Evolutionary conservation across 2,797 vertebrate species (phyloP), one percentile per base, ranked within the genome.

Genomic region (Alca torda): DNA sequence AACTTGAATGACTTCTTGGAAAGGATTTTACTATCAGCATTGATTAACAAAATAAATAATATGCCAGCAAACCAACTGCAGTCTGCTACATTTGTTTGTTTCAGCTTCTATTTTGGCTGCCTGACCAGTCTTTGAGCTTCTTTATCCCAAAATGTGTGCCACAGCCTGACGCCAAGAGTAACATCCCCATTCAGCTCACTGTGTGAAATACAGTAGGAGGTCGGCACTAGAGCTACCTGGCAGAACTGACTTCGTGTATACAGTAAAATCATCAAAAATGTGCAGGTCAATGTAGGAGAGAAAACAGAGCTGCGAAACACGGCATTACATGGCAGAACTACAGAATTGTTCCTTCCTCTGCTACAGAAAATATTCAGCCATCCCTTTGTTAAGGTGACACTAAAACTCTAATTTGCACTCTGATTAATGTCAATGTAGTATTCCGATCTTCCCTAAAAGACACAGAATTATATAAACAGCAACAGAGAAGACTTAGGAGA

Each of bases 41-140:
- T 85, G 87, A 94, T 95, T 95, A 90, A 92, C 43, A 92, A 96
- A 97, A 97, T 91, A 95, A 97, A 91, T 84, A 90, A 72, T 67
- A 78, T 75, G 51, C 77, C 73, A 92, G 46, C 87, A 96, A 89
- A 78, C 63, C 88, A 86, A 78, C 63, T 75, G 73, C 63, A 80
- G 43, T 76, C 83, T 81, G 86, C 63, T 86, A 9, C 67, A 60
- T 88, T 75, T 93, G 25, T 85, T 96, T 95, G 45, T 64, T 95
- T 92, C 92, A 88, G 28, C 39, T 54, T 95, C 68, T 94, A 3
- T 79, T 95, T 72, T 97, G 92, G 72, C 94, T 86, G 81, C 67
- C 46, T 92, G 68, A 60, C 78, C 53, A 28, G 31, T 48, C 73
- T 95, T 91, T 80, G 87, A 80, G 45, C 60, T 95, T 65, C 83